These are phyloP conservation scores for Cydia splendana DNA, from an alignment of 1,140 invertebrate species.

Conservation along the genomic window DNA sequence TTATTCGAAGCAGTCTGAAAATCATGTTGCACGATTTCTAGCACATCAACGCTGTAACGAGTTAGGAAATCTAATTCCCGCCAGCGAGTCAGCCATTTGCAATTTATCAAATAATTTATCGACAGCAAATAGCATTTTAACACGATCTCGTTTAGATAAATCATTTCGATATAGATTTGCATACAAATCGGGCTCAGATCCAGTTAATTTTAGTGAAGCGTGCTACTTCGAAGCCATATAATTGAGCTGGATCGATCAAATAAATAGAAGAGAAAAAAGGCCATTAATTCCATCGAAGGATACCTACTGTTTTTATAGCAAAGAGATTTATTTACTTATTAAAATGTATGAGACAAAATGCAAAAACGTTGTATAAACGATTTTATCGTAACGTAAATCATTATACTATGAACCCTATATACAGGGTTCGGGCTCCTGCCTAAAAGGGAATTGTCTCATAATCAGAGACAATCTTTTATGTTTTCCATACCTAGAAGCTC, in stretches of 20 bases:
- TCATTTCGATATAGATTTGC: constrained; percentile 24
- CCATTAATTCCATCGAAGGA: too few species aligned
- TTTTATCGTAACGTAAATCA: too few species aligned
- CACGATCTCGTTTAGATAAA: constrained; percentile 29
- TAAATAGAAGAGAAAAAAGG: neutral
- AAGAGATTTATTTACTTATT: too few species aligned
- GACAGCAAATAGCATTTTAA: constrained; percentile 29
- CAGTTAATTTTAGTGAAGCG: constrained; percentile 1
- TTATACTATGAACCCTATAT: too few species aligned
- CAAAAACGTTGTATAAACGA: too few species aligned
- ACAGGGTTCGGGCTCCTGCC: too few species aligned
- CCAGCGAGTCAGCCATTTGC: constrained; percentile 24
- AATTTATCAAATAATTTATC: constrained; percentile 31
- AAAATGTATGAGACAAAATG: too few species aligned
- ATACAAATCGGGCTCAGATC: constrained; percentile 16
- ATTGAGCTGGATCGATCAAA: neutral
- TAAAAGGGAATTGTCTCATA: too few species aligned
- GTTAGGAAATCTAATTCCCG: constrained; percentile 24
- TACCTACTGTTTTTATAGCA: too few species aligned
- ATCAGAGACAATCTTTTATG: too few species aligned
- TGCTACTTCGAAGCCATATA: neutral
- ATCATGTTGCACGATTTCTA: neutral
- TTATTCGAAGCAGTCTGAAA: neutral
- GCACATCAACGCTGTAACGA: neutral
- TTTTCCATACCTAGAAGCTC: too few species aligned